Base-by-base conservation (phyloP, 2,888 invertebrate genomes). In the Andrena trimmerana region DNA sequence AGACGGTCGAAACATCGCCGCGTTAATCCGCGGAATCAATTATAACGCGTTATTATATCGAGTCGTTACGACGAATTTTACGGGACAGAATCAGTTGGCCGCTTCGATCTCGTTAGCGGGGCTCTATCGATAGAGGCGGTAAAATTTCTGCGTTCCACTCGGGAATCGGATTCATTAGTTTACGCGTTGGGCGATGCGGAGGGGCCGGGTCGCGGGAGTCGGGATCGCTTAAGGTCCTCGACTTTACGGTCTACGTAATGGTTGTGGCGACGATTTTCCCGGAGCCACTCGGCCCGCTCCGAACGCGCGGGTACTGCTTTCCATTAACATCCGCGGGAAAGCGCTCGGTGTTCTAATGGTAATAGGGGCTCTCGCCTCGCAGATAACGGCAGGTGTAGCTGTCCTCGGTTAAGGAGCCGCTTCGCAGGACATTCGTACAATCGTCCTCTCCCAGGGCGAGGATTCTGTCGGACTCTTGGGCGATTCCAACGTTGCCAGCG, bases 241-340 rank as follows among this genome's bases (percentile, higher is more conserved):
- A 75, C 70, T 84, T 83, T 84, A 89, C 74, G 77, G 66, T 68
- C 78, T 72, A 48, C 68, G 76, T 83, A 81, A 83, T 83, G 76
- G 79, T 70, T 73, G 24, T 54, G 48, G 71, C 59, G 78, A 87
- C 79, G 59, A 78, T 89, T 84, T 79, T 83, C 80, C 63, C 60
- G 76, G 36, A 68, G 62, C 79, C 67, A 62, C 54, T 63, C 27
- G 60, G 60, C 20, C 63, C 63, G 82, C 52, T 72, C 71, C 73
- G 86, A 88, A 81, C 82, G 72, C 68, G 81, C 68, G 81, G 81
- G 31, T 0, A 20, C 83, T 81, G 81, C 78, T 87, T 87, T 85
- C 86, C 88, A 85, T 89, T 89, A 89, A 81, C 88, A 84, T 78
- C 83, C 81, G 50, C 57, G 24, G 57, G 86, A 75, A 73, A 78